Percentiles rank a stretch among this genome's conserved stretches.
Conservation (phyloP, 2,888 invertebrate species). For the Drosophila nigricruria region DNA sequence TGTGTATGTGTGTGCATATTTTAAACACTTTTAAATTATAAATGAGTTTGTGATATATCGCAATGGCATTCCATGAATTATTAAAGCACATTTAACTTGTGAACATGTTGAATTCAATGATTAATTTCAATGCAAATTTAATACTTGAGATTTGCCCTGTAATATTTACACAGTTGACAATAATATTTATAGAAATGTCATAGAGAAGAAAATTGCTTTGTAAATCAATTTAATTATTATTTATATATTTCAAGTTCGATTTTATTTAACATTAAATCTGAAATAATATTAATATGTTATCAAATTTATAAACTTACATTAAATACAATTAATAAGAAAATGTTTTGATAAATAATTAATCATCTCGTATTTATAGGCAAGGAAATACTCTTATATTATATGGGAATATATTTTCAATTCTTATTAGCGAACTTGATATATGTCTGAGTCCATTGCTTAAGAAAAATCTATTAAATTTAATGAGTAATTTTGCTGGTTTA, state of each 20-base stretch:
- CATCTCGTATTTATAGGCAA: too few relatives aligned
- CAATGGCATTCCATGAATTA: constrained; percentile 41
- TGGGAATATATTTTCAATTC: too few relatives aligned
- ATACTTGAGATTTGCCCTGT: constrained; percentile 18
- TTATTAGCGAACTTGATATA: too few relatives aligned
- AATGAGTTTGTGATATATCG: constrained; percentile 20
- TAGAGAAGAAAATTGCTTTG: neutral
- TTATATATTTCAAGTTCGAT: neutral
- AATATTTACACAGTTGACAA: neutral
- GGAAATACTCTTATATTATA: too few relatives aligned
- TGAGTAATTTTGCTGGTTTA: constrained; percentile 20
- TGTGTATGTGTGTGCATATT: neutral
- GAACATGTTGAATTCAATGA: constrained; percentile 19
- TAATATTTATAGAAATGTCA: neutral
- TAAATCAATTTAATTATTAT: too few relatives aligned
- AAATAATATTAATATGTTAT: too few relatives aligned
- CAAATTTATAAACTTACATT: too few relatives aligned
- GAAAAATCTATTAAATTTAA: constrained; percentile 19
- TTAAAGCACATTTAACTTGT: constrained; percentile 32
- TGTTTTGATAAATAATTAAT: too few relatives aligned
- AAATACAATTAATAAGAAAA: too few relatives aligned
- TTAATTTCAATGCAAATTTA: constrained; percentile 56
- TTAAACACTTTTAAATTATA: constrained; percentile 37
- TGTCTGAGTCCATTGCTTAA: too few relatives aligned
- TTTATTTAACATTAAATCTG: neutral